Conservation (phyloP, 1,140 invertebrate genomes). For the Drosophila kohkoa region DNA sequence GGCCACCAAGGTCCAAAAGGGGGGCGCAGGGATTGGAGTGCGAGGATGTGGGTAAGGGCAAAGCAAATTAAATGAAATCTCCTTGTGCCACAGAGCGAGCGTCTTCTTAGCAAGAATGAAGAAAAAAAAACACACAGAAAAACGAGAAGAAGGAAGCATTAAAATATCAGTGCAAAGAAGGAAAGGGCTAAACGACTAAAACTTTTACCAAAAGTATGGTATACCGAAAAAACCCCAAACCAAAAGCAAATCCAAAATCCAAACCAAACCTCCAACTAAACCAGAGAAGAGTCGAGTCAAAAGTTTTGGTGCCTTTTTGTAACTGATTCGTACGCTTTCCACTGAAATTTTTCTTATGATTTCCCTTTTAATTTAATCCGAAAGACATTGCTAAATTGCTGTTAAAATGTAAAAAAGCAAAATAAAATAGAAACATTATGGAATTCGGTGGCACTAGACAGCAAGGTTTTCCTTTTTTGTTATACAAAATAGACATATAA, state of each 20-base stretch:
- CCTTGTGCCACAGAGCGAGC: constrained; percentile 57
- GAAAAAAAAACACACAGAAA: constrained; percentile 35
- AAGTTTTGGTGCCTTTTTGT: constrained; percentile 75
- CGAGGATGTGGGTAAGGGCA: constrained; percentile 25
- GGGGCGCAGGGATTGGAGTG: background rate
- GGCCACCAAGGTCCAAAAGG: constrained; percentile 34
- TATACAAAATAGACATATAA: background rate
- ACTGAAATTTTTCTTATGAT: constrained; percentile 64
- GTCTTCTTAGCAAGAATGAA: constrained; percentile 47
- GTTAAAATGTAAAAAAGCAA: constrained; percentile 58
- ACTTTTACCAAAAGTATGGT: constrained; percentile 56
- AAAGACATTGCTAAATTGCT: constrained; percentile 80
- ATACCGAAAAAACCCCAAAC: constrained; percentile 38
- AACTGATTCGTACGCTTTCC: constrained; percentile 78
- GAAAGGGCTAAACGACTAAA: constrained; percentile 77
- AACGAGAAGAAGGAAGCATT: constrained; percentile 61
- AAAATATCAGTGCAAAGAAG: constrained; percentile 79
- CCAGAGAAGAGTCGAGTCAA: constrained; percentile 44
- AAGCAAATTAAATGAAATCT: constrained; percentile 77
- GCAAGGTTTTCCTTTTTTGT: background rate
- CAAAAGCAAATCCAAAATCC: constrained; percentile 6
- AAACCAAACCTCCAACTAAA: constrained; percentile 40
- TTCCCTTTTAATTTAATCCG: constrained; percentile 81
- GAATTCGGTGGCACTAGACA: constrained; percentile 42
- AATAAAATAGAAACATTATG: constrained; percentile 30